Conservation (phyloP, 2,113 vertebrate species). For the Columba janthina region DNA sequence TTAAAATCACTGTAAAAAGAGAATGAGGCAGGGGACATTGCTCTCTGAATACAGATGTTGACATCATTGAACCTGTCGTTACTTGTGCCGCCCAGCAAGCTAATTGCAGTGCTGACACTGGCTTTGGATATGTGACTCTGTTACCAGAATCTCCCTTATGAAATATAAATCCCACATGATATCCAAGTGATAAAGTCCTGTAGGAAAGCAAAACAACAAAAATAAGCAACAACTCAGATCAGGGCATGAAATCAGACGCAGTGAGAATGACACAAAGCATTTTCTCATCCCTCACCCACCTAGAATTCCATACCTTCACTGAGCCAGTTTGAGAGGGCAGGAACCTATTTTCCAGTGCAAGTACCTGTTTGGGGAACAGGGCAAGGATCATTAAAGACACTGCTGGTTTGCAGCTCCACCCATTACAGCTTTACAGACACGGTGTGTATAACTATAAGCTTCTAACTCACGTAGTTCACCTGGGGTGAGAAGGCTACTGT, state of each 20-base stretch:
- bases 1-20: not conserved
- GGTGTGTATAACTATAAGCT: not conserved
- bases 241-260: not conserved
- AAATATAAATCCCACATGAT: not conserved
- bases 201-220: not conserved
- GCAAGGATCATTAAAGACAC: not conserved
- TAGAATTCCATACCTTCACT: not conserved
- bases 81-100: not conserved
- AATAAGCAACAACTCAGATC: not conserved
- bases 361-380: not conserved
- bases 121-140: not conserved
- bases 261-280: not conserved
- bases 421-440: not conserved
- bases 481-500: not conserved
- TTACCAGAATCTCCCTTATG: not conserved
- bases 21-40: fast-evolving
- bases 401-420: not conserved
- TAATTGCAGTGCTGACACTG: not conserved
- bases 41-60: not conserved
- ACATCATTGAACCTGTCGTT: not conserved
- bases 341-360: not conserved
- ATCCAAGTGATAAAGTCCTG: not conserved
- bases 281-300: not conserved
- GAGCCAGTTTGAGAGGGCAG: not conserved
- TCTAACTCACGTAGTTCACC: not conserved